Percentiles rank a stretch among this genome's conserved stretches.
phyloP scores from a whole-genome alignment of 2,888 invertebrate species.

The Caenorhabditis macrosperma region DNA sequence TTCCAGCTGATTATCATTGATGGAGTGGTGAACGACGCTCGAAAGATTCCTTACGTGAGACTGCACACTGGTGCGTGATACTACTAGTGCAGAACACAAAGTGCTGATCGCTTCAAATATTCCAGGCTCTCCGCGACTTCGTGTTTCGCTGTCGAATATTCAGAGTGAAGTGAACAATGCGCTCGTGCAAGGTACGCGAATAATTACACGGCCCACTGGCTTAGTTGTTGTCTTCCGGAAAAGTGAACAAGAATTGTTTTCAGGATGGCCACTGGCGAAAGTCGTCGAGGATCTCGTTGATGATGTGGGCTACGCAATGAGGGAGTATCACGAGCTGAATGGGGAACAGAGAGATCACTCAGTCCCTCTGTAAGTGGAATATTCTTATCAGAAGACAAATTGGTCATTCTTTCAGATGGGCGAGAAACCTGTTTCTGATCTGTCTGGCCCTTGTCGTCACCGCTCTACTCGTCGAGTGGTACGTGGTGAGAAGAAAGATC shows the following conservation, averaged over 20 bases:
- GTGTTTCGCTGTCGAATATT: slow-evolving; percentile 69
- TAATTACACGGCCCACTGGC: slow-evolving; percentile 11
- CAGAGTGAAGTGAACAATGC: slow-evolving; percentile 76
- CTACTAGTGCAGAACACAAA: not conserved
- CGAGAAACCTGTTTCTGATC: slow-evolving; percentile 69
- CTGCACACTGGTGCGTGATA: slow-evolving; percentile 68
- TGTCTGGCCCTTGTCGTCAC: slow-evolving; percentile 69
- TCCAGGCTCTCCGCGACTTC: slow-evolving; percentile 66
- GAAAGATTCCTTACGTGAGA: slow-evolving; percentile 75
- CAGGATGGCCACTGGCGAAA: slow-evolving; percentile 66
- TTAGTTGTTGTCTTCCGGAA: not conserved
- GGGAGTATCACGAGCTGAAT: slow-evolving; percentile 68
- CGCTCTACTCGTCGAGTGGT: slow-evolving; percentile 76
- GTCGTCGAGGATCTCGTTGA: slow-evolving; percentile 70
- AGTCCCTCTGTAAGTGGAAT: slow-evolving; percentile 61
- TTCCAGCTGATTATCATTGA: slow-evolving; percentile 67
- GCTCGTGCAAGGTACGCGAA: slow-evolving; percentile 72
- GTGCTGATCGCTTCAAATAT: slow-evolving; percentile 23
- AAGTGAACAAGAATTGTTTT: no score
- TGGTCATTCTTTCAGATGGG: slow-evolving; percentile 63
- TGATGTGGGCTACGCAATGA: slow-evolving; percentile 71
- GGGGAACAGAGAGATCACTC: slow-evolving; percentile 71
- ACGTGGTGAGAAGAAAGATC: slow-evolving; percentile 73
- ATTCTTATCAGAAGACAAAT: not conserved
- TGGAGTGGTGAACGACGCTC: slow-evolving; percentile 73